Evolutionary conservation across 35 echinoderm and acorn worm species (phyloP).

Genomic region (Apostichopus japonicus): DNA sequence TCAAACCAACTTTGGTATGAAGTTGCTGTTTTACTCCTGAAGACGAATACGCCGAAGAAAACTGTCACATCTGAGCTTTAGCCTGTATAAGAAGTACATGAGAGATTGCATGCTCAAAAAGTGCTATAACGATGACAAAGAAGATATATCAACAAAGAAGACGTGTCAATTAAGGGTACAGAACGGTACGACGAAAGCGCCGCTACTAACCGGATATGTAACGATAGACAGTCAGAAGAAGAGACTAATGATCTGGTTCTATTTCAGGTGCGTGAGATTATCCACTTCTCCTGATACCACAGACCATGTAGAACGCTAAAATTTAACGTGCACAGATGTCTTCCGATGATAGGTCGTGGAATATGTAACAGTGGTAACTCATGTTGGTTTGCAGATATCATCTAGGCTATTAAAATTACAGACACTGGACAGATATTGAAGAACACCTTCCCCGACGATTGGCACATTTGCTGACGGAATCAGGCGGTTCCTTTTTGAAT

Average conservation of each 20-base stretch:
- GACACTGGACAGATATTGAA: neutral
- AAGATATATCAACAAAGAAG: too few species aligned
- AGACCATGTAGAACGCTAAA: neutral
- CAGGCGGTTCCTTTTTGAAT: neutral
- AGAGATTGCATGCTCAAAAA: too few species aligned
- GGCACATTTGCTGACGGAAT: too few species aligned
- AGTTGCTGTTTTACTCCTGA: too few species aligned
- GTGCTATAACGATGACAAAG: too few species aligned
- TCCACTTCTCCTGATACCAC: neutral
- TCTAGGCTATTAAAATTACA: neutral
- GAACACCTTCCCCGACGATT: neutral
- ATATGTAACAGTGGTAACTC: slow-evolving; percentile 5
- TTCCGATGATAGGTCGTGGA: neutral
- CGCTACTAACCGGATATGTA: too few species aligned
- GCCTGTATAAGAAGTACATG: too few species aligned
- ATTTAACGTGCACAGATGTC: neutral
- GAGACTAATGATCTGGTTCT: neutral
- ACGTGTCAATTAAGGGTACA: too few species aligned
- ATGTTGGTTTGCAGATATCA: neutral
- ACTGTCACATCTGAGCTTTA: too few species aligned
- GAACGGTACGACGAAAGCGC: too few species aligned
- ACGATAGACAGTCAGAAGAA: too few species aligned
- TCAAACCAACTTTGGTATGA: neutral
- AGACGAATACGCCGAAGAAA: too few species aligned
- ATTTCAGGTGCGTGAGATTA: neutral